Evolutionary conservation across 1,140 invertebrate genomes (phyloP), one percentile per base, ranked within the genome.

Genomic region (Brachionus rubens): DNA sequence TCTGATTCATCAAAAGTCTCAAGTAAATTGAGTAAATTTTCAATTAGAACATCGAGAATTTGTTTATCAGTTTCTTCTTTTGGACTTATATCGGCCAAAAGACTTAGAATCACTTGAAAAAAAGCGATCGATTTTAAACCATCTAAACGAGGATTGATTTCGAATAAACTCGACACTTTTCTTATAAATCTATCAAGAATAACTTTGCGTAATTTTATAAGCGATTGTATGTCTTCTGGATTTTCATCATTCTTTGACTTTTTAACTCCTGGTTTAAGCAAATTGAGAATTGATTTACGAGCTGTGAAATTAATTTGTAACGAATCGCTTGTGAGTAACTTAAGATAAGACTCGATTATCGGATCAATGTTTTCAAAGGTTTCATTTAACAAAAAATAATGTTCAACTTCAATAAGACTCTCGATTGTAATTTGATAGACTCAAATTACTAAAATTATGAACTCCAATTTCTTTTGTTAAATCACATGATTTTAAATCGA

Each of bases 51-150:
- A 16, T 41, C 48, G n/a, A 75, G 16, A 26, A 43, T 0, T 54
- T 59, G 12, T 54, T 75, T 46, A 46, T 75, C 48, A 5, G 16
- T 6, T 19, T 75, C 72, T 4, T 59, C 50, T 75, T 75, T 75
- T 40, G 50, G 14, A 26, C n/a, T 54, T 6, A 75, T 33, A 54
- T 75, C 72, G 24, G 21, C 14, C 1, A 54, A 28, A 14, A 75
- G 26, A n/a, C 26, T 47, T 28, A 75, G 1, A 5, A 76, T 14
- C 1, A 76, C 19, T 26, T 77, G 77, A 19, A 76, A 65, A 21
- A 76, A 77, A 14, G 75, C 70, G 0, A 77, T 65, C 3, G 77
- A 75, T 5, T 75, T 77, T 10, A 77, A 10, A n/a, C 77, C 72
- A 30, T 59, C 24, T 36, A 70, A 19, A 0, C 14, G 7, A 10